Evolutionary conservation across 2,888 invertebrate species (phyloP), one percentile per base, ranked within the genome.

Genomic region (Drosophila lutescens): DNA sequence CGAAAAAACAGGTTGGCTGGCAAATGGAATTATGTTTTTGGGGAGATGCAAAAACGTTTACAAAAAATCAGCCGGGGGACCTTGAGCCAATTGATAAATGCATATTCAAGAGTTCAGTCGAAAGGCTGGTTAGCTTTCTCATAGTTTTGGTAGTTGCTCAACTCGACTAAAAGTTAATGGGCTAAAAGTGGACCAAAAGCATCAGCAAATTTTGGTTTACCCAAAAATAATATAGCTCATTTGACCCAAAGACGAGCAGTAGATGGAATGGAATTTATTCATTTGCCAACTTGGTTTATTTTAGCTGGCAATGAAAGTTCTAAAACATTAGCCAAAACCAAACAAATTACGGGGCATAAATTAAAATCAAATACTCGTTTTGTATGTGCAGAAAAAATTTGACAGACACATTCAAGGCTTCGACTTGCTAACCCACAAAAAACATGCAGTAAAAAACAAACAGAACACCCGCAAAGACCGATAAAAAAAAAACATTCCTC

Each of bases 361-460:
- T 79, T 41, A 53, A n/a, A 53, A 23, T 56, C 49, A 62, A 79
- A 55, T 65, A 38, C n/a, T n/a, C 10, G 10, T 12, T 17, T 43
- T 5, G 23, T 6, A 43, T 54, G 49, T 63, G 59, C 68, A 53
- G 44, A 38, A 50, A 17, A 60, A 51, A 44, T 54, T 54, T 73
- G 79, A 68, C 85, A 75, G 72, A 44, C 62, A 40, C 44, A 56
- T 77, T 79, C 84, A 86, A 84, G 84, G 84, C 68, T 79, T 79
- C 60, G 57, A 60, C 75, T 82, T 85, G 80, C 82, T 84, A 87
- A 84, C 84, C 84, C 73, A 84, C 85, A 85, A 82, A 86, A 71
- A 49, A 40, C 56, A 32, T 17, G 54, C 40, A 60, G 62, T 70
- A 46, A 78, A 78, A 73, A 76, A 56, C 73, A 83, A 80, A 80